Conservation (phyloP, 2,797 vertebrate species). For the Pipistrellus kuhlii region DNA sequence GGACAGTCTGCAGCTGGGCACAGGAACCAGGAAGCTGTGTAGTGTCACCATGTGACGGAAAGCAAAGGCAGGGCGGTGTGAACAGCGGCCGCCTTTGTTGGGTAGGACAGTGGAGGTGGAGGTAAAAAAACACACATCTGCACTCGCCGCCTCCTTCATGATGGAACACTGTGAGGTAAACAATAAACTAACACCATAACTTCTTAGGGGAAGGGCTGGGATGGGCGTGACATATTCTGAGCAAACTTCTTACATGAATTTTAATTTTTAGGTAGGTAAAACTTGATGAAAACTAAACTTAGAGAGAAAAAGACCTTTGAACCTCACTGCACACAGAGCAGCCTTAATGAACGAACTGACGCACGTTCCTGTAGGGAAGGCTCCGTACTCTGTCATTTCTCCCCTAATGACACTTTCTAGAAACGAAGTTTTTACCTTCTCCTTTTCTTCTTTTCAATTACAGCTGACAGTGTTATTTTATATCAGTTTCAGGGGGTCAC, state of each 20-base stretch:
- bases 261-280: not conserved
- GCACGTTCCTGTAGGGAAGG: not conserved
- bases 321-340: not conserved
- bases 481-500: not conserved
- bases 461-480: not conserved
- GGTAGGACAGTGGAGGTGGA: not conserved
- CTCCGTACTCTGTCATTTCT: not conserved
- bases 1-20: rapidly evolving
- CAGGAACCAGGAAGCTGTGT: not conserved
- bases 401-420: not conserved
- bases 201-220: not conserved
- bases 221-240: not conserved
- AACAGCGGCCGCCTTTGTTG: not conserved
- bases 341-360: not conserved
- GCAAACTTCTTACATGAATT: not conserved
- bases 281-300: not conserved
- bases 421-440: not conserved
- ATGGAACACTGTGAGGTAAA: not conserved
- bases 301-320: not conserved
- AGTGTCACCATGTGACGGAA: not conserved
- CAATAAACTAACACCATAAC: not conserved
- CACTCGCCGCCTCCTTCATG: not conserved
- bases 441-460: not conserved
- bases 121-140: not conserved
- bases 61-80: no score